phyloP scores from a whole-genome alignment of 2,888 invertebrate genomes.

The Rhabditoides inermis region DNA sequence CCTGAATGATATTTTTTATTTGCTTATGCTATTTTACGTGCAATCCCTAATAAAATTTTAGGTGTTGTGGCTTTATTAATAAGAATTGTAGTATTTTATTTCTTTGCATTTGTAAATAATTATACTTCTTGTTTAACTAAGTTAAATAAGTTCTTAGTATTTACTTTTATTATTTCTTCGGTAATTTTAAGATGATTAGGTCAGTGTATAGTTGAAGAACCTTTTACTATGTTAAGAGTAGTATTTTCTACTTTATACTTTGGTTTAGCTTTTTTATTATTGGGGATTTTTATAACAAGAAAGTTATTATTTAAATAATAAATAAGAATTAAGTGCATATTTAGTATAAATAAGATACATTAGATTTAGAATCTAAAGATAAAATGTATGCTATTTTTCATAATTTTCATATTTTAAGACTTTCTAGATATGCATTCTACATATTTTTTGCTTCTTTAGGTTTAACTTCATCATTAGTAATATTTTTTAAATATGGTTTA shows the following conservation, averaged over 20 bases:
- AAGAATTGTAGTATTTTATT: constrained; percentile 33
- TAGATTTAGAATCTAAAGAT: constrained; percentile 35
- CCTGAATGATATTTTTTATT: constrained; percentile 78
- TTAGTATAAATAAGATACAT: constrained; percentile 27
- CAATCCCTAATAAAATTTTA: constrained; percentile 72
- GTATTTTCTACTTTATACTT: constrained; percentile 36
- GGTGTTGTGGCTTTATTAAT: constrained; percentile 64
- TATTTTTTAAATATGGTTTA: constrained; percentile 39
- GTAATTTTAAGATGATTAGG: constrained; percentile 32
- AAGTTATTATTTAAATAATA: constrained; percentile 27
- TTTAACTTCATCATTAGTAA: constrained; percentile 35
- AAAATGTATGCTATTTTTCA: constrained; percentile 29
- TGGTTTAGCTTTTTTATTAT: constrained; percentile 23
- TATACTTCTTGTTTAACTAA: constrained; percentile 28
- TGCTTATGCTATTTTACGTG: constrained; percentile 72
- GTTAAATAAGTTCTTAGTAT: constrained; percentile 27
- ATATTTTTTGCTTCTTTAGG: constrained; percentile 31
- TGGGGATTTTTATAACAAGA: constrained; percentile 22
- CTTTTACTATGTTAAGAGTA: constrained; percentile 27
- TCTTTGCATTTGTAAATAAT: constrained; percentile 38
- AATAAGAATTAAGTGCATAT: constrained; percentile 19
- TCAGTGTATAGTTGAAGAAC: constrained; percentile 29
- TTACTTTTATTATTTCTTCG: constrained; percentile 29
- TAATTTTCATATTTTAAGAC: constrained; percentile 44
- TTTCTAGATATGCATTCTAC: constrained; percentile 37